Conservation (phyloP, 2,797 vertebrate species). For the Geotrypetes seraphini region DNA sequence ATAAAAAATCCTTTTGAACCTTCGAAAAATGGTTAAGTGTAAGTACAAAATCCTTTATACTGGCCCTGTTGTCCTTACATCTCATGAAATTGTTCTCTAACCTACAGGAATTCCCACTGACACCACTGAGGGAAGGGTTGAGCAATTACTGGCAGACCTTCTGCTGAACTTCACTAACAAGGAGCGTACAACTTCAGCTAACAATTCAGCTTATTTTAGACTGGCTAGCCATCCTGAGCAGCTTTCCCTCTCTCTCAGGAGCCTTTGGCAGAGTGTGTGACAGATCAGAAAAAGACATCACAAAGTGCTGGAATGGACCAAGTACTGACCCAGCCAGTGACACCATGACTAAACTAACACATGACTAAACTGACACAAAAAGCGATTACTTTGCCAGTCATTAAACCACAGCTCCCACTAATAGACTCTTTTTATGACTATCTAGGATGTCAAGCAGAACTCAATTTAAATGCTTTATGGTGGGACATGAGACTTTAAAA, state of each 20-base stretch:
- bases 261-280: neutral
- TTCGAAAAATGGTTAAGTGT: too few species aligned
- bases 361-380: accelerated
- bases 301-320: neutral
- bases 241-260: neutral
- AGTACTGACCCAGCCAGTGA: neutral
- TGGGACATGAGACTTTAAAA: too few species aligned
- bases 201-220: constrained; percentile 6
- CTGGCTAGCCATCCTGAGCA: constrained; percentile 2
- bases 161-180: constrained; percentile 12
- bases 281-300: neutral
- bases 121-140: neutral
- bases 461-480: too few species aligned
- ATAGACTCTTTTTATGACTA: too few species aligned
- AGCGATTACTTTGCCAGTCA: accelerated
- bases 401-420: neutral
- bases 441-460: too few species aligned
- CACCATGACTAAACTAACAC: neutral
- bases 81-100: constrained; percentile 26
- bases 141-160: neutral
- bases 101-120: constrained; percentile 16
- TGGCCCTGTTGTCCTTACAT: too few species aligned
- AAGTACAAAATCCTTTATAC: too few species aligned
- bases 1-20: too few species aligned
- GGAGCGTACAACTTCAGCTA: neutral